Base-by-base conservation (phyloP, 2,888 invertebrate species). In the Agonum fuliginosum region DNA sequence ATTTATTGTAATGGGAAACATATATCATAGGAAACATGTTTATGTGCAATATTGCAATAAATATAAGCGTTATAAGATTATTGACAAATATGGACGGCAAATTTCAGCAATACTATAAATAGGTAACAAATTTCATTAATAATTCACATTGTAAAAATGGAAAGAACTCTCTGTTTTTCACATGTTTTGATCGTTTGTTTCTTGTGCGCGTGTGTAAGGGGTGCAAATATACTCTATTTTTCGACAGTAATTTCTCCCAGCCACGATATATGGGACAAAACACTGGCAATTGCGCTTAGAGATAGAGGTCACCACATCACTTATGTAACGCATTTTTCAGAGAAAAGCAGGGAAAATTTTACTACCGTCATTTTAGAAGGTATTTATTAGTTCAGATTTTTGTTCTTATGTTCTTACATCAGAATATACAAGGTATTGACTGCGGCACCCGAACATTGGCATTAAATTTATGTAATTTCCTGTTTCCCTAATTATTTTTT, bases 291-390 rank as follows among this genome's bases (percentile, higher is more conserved):
- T n/a, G 80, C 75, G 37, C 69, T 81, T 48, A 67, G 72, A 10
- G 17, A 72, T 2, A 77, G 58, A 48, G 80, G 80, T 0, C 80
- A 81, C 37, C 79, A 80, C 41, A 78, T 81, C 3, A 81, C 81
- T 5, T 71, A 76, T 12, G 30, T 81, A 10, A 54, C 78, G 6
- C 74, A 79, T 4, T 78, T 78, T 24, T 17, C 69, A 17, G 79
- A 81, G 65, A 80, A 80, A 34, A 65, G 51, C 20, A 24, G 27
- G 3, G 43, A 69, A 12, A 81, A 81, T 73, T 79, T 79, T 27
- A 78, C 78, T 10, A 22, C 74, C 5, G 80, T 81, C 30, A 54
- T 80, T 67, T 46, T 80, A 19, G 79, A 80, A 79, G 81, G 81
- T 81, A 80, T 34, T 6, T 34, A 6, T 34, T 34, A 6, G 8